phyloP scores from a whole-genome alignment of 2,797 vertebrate species.

The Coranthus polyacanthus region DNA sequence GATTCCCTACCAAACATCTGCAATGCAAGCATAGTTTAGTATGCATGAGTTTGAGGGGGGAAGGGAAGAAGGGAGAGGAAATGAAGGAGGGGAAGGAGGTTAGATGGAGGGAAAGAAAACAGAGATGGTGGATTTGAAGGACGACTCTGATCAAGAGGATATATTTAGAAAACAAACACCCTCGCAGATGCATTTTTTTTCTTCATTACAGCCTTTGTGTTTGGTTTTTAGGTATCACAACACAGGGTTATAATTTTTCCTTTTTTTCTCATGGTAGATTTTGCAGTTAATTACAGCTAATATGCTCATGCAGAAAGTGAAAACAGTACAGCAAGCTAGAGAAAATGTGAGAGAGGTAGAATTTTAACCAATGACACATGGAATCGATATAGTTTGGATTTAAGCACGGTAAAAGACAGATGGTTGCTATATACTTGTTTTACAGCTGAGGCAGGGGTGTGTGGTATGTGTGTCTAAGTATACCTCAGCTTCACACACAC shows the following conservation, averaged over 20 bases:
- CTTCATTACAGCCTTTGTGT: neutral
- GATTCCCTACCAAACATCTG: constrained; percentile 79
- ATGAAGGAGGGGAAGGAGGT: constrained; percentile 28
- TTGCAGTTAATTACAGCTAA: constrained; percentile 8
- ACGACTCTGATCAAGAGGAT: constrained; percentile 55
- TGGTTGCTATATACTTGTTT: constrained; percentile 48
- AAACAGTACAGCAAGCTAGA: constrained; percentile 14
- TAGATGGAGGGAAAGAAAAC: constrained; percentile 44
- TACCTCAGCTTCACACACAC: constrained; percentile 21
- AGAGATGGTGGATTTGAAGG: constrained; percentile 59
- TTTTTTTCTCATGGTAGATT: constrained; percentile 3
- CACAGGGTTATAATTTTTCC: neutral
- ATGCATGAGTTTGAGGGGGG: constrained; percentile 71
- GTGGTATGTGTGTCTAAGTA: constrained; percentile 9
- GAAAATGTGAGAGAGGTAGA: neutral
- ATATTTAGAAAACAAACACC: constrained; percentile 58
- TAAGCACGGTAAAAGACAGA: constrained; percentile 58
- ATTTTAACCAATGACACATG: constrained; percentile 43
- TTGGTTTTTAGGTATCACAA: neutral
- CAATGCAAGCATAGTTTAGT: constrained; percentile 83
- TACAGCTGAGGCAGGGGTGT: constrained; percentile 18
- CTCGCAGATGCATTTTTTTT: neutral
- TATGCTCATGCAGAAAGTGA: constrained; percentile 27
- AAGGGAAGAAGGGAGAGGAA: constrained; percentile 32
- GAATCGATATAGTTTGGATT: constrained; percentile 60